Evolutionary conservation across 2,888 invertebrate genomes (phyloP).

Genomic region (Spodoptera littoralis): DNA sequence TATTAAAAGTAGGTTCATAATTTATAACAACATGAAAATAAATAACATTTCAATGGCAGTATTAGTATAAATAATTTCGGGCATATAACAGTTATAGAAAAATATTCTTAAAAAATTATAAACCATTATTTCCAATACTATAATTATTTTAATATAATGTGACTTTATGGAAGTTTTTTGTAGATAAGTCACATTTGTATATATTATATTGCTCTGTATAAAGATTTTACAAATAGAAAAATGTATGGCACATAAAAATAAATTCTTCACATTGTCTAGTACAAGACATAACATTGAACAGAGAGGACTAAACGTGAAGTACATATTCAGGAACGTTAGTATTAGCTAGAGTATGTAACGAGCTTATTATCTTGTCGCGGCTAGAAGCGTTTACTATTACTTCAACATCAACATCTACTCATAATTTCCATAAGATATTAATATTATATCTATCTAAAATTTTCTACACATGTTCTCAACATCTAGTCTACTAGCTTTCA

Average conservation of each 20-base stretch:
- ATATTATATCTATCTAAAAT: conserved; percentile 16
- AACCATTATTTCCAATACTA: conserved; percentile 32
- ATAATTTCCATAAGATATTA: conserved; percentile 26
- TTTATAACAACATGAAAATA: conserved; percentile 56
- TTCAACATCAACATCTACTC: conserved; percentile 35
- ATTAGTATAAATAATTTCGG: conserved; percentile 36
- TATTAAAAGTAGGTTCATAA: conserved; percentile 67
- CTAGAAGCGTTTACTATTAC: conserved; percentile 15
- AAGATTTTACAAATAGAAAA: conserved; percentile 33
- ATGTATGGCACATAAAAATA: conserved; percentile 69
- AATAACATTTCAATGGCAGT: conserved; percentile 59
- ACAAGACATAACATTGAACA: conserved; percentile 28
- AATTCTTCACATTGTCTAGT: conserved; percentile 53
- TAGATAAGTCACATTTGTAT: conserved; percentile 8
- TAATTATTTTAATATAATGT: conserved; percentile 25
- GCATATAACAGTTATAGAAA: conserved; percentile 41
- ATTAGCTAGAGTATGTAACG: conserved; percentile 4
- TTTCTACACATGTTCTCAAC: conserved; percentile 36
- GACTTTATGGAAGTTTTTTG: conserved; percentile 14
- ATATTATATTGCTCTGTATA: background rate
- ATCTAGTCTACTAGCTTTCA: conserved; percentile 41
- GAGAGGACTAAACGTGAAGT: conserved; percentile 14
- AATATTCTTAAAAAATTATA: conserved; percentile 37
- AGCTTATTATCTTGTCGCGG: conserved; percentile 3
- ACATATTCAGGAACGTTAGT: conserved; percentile 37